These are phyloP conservation scores for Suricata suricatta DNA, from an alignment of 2,113 vertebrate species.

Conservation along the genomic window DNA sequence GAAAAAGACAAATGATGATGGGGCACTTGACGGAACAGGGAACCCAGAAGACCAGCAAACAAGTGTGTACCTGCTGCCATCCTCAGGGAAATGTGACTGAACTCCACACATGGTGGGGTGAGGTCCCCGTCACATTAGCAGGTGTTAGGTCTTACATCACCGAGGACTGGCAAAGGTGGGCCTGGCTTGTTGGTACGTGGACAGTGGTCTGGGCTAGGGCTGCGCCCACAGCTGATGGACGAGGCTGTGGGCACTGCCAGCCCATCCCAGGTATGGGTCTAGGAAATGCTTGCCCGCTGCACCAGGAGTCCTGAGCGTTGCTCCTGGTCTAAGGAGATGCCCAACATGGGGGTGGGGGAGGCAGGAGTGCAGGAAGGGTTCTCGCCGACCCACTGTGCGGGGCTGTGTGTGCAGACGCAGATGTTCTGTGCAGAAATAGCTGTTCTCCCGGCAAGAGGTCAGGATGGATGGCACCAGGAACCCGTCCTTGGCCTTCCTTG, in stretches of 20 bases:
- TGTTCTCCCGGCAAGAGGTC: not conserved
- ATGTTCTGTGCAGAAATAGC: not conserved
- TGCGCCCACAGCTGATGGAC: not conserved
- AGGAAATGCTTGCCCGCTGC: too few species aligned
- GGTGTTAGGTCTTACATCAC: not conserved
- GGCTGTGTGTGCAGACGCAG: not conserved
- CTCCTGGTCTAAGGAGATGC: not conserved
- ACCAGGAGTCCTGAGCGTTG: not conserved
- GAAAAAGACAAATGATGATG: too few species aligned
- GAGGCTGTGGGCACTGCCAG: too few species aligned
- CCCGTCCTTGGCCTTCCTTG: not conserved
- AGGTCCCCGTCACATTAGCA: fast-evolving
- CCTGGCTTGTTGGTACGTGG: not conserved
- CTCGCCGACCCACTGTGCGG: not conserved
- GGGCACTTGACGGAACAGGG: too few species aligned
- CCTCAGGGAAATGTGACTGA: not conserved
- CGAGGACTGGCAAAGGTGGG: not conserved
- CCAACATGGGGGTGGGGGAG: not conserved
- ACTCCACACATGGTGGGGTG: fast-evolving
- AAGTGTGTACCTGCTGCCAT: fast-evolving
- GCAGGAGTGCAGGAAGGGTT: not conserved
- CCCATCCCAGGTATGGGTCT: too few species aligned
- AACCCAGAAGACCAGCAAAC: not conserved
- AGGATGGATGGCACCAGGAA: not conserved
- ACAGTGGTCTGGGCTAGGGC: too few species aligned